Evolutionary conservation across 2,797 vertebrate species (phyloP), one percentile per base, ranked within the genome.

Genomic region (Lemur catta): DNA sequence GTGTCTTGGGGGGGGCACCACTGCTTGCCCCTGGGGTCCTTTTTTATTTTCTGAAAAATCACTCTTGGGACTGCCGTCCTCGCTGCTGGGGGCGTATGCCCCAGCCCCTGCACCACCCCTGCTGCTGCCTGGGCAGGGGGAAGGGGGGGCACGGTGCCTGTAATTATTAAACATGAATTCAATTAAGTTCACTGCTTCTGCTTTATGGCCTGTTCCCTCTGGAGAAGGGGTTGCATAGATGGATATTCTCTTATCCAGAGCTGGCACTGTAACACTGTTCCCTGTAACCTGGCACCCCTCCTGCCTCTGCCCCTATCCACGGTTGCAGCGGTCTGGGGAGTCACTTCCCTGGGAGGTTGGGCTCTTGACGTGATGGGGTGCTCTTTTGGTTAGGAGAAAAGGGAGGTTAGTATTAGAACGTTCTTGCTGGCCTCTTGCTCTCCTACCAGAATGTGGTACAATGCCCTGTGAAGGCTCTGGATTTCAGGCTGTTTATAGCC

Each of bases 141-240:
- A 93, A 94, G 93, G 74, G 96, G 92, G 95, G 97, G 95, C 85
- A 94, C 91, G 96, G 95, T 95, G 96, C 97, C 97, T 98, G 97
- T 98, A 98, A 98, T 98, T 97, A 98, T 98, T 98, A 98, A 98
- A 98, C 97, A 97, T 97, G 97, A 97, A 98, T 98, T 98, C 97
- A 97, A 97, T 97, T 98, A 98, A 93, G 93, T 75, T 95, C 48
- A 55, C 30, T 89, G 97, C 93, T 74, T 98, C 95, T 97, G 93
- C 91, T 97, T 95, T 92, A n/a, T 97, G 91, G 63, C 87, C 84
- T 92, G 43, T 80, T 75, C 69, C 84, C 69, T 84, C 78, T 89
- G 61, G 57, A 96, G 94, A 63, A 92, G 46, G 75, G 35, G 26
- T 75, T 35, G 75, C 79, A 24, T 82, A 50, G 74, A 75, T 89